phyloP scores from a whole-genome alignment of 2,888 invertebrate species.

The Siphlonurus alternatus region DNA sequence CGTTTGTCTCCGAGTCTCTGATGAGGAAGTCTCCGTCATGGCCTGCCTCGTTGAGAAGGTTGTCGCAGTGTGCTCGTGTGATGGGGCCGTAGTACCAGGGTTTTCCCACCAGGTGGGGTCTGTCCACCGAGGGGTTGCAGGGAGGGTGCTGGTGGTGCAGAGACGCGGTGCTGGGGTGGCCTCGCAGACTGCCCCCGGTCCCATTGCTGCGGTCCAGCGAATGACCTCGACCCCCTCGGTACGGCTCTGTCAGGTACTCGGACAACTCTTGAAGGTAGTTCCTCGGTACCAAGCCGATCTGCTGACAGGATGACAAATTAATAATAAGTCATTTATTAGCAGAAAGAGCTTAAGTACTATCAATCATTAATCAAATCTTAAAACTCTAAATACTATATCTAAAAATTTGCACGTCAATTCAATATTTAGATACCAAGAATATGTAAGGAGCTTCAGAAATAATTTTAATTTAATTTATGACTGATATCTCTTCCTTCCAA shows the following conservation, averaged over 20 bases:
- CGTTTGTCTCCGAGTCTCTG: slow-evolving; percentile 97
- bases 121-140: slow-evolving; percentile 29
- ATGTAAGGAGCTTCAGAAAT: too few relatives aligned
- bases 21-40: slow-evolving; percentile 98
- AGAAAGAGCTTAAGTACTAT: neutral
- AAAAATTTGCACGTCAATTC: too few relatives aligned
- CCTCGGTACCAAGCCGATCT: slow-evolving; percentile 85
- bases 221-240: slow-evolving; percentile 30
- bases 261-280: slow-evolving; percentile 83
- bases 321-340: neutral
- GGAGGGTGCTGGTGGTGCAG: slow-evolving; percentile 3
- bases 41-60: slow-evolving; percentile 84
- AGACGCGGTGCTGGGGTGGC: slow-evolving; percentile 6
- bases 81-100: slow-evolving; percentile 97
- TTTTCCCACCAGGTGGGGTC: slow-evolving; percentile 58
- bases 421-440: too few relatives aligned
- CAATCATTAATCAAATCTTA: too few relatives aligned
- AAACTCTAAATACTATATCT: too few relatives aligned
- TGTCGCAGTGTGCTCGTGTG: slow-evolving; percentile 91
- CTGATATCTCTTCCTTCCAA: too few relatives aligned
- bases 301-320: slow-evolving; percentile 19
- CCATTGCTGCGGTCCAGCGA: slow-evolving; percentile 32
- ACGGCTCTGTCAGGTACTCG: slow-evolving; percentile 74
- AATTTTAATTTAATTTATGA: neutral
- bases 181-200: slow-evolving; percentile 18